Evolutionary conservation across 2,888 invertebrate genomes (phyloP).

Genomic region (Cactoblastis cactorum): DNA sequence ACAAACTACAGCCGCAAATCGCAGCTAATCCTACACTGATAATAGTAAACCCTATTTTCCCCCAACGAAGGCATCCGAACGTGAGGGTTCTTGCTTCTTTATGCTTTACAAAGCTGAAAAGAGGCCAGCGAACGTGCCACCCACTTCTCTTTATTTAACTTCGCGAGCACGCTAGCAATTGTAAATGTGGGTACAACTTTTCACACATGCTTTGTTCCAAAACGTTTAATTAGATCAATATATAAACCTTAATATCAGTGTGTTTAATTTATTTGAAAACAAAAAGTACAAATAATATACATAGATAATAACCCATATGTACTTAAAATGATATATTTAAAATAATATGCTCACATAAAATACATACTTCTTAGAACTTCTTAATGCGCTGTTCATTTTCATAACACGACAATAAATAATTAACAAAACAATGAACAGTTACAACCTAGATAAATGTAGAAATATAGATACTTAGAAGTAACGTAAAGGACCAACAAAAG

Average conservation of each 20-base stretch:
- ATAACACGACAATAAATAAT: too few species aligned
- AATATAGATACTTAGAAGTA: too few species aligned
- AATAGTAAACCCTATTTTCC: constrained; percentile 4
- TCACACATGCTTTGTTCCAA: background rate
- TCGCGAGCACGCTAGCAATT: background rate
- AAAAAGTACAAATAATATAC: too few species aligned
- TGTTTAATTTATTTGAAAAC: too few species aligned
- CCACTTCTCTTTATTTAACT: background rate
- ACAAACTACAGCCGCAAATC: background rate
- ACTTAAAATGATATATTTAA: too few species aligned
- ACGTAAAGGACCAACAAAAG: too few species aligned
- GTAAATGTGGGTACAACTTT: background rate
- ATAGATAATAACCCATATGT: too few species aligned
- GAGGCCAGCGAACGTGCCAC: constrained; percentile 2
- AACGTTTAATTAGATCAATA: background rate
- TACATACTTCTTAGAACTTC: too few species aligned
- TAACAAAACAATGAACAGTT: too few species aligned
- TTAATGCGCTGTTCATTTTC: too few species aligned
- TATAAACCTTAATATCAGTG: background rate
- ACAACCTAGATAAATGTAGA: too few species aligned
- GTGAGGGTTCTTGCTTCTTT: background rate
- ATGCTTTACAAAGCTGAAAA: background rate
- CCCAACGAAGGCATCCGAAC: background rate
- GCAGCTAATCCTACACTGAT: background rate
- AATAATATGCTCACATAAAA: too few species aligned